Conservation (phyloP, 2,888 invertebrate genomes). For the Phengaris alcon region DNA sequence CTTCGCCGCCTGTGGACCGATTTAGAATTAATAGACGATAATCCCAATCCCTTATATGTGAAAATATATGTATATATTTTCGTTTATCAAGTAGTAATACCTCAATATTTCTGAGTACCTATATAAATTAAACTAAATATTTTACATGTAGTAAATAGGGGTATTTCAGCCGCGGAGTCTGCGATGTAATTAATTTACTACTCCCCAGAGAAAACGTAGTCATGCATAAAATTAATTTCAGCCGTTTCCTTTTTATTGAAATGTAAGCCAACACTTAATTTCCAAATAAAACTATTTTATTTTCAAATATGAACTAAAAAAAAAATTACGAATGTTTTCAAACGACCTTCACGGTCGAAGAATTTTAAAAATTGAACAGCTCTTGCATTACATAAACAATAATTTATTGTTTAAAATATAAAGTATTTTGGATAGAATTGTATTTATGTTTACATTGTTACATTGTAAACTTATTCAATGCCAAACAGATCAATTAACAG, state of each 20-base stretch:
- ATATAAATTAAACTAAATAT: no score
- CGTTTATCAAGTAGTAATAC: no score
- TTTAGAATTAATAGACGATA: no score
- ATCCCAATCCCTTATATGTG: no score
- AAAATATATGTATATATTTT: no score
- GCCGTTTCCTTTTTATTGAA: background rate
- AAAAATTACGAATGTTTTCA: background rate
- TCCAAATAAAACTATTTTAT: background rate
- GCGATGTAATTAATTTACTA: background rate
- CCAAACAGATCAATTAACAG: background rate
- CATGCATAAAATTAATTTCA: background rate
- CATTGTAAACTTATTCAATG: conserved; percentile 2
- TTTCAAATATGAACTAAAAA: background rate
- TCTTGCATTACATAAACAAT: background rate
- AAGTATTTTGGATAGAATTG: background rate
- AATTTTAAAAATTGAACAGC: background rate
- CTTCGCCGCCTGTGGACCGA: no score
- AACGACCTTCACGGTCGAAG: conserved; percentile 3
- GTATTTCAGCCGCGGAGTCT: background rate
- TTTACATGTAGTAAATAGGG: background rate
- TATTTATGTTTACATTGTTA: background rate
- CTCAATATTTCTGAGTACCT: no score
- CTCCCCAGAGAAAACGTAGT: background rate
- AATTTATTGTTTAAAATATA: background rate
- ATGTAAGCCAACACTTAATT: background rate